Base-by-base conservation (phyloP, 2,888 invertebrate genomes). In the Nineta flava region DNA sequence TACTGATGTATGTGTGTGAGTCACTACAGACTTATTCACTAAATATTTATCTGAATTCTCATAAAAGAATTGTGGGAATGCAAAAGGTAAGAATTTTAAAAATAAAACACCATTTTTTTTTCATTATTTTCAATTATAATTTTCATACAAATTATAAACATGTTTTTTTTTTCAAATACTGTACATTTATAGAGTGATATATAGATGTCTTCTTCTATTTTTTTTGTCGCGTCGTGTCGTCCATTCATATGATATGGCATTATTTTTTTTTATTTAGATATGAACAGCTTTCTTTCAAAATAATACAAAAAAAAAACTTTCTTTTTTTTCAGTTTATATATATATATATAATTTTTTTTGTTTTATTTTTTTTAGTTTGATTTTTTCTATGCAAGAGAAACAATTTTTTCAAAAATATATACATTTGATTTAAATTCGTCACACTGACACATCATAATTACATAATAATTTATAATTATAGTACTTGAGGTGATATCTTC, bases 131-230 rank as follows among this genome's bases (percentile, higher is more conserved):
- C 16, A 41, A 74, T 75, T 75, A 72, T 76, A 76, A 75, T 78
- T 81, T 81, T 79, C 80, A 81, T 81, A 81, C 81, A 81, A 81
- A 81, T 81, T 81, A 81, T 81, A 74, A 81, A 81, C 81, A 78
- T 80, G 77, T 78, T 71, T 65, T 26, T 26, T 26, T 26, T 73
- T 78, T 81, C 80, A 81, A 82, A 81, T 81, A 81, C 81, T 82
- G 81, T 82, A 81, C 81, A 81, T 66, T 65, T 66, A 59, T 64
- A 47, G 44, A 49, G 49, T 49, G 49, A 49, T 45, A 44, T 38
- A 35, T 21, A 38, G 44, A 21, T 44, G 26, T 47, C 47, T 38
- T 38, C 38, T 26, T 16, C 12, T 17, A 32, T 46, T 31, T 26
- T 16, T 31, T 32, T 53, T 26, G 26, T 26, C 26, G 26, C 26